Base-by-base conservation (phyloP, 2,888 invertebrate species). In the Lepidocyrtoides sp. region DNA sequence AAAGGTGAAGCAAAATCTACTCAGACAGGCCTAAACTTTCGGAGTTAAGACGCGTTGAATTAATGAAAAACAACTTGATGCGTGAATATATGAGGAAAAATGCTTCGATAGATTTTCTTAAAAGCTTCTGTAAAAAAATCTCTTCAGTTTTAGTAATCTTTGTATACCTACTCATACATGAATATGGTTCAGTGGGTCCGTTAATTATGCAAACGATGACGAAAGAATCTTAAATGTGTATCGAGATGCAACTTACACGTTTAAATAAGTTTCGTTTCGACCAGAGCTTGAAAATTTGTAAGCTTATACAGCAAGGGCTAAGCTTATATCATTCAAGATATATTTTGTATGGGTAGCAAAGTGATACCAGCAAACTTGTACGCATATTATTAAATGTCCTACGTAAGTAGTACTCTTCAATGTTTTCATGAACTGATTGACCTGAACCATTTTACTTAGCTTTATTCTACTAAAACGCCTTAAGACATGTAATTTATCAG, bases 171-270 rank as follows among this genome's bases (percentile, higher is more conserved):
- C 17, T 57, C 57, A 57, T 66, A 63, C 82, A 83, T 66, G 48
- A n/a, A n/a, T n/a, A n/a, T 83, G 66, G 63, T 66, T 83, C 66
- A 60, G 41, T 60, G 44, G 60, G 41, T 54, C 41, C 63, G 82
- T 82, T 82, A 82, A 82, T 82, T 82, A 82, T 82, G 82, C 44
- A 82, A 63, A 63, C 63, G 82, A 82, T 82, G 82, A 82, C 26
- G 82, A 60, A 82, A 82, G 63, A 44, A 20, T 63, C 82, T 79
- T 54, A 57, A 77, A 54, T 57, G 7, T 20, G 2, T 57, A 36
- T 17, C 36, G 36, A 7, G 63, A 63, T 63, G 23, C 26, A n/a
- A n/a, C n/a, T n/a, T n/a, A n/a, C n/a, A 12, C 63, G 26, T 12
- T 63, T 0, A 48, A 48, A 48, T 10, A 48, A 2, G 48, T 48